Percentiles rank a stretch among this genome's conserved stretches.
These are phyloP conservation scores for Heliocidaris erythrogramma DNA, from an alignment of 35 echinoderm and acorn worm species.

Conservation along the genomic window DNA sequence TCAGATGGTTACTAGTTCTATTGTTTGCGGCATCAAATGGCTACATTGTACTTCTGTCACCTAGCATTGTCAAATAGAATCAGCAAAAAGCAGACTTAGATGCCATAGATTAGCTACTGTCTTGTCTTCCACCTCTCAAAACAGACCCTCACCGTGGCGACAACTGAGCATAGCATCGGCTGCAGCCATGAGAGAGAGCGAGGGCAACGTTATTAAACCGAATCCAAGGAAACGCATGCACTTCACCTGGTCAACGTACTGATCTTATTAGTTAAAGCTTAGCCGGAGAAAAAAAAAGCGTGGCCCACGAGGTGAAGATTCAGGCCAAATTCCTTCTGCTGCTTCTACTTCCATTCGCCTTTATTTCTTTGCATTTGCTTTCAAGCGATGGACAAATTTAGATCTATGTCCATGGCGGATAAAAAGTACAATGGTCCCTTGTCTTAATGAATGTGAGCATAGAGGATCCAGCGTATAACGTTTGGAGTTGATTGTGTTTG, in stretches of 20 bases:
- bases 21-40: not conserved
- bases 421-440: conserved; percentile 24
- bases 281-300: conserved; percentile 3
- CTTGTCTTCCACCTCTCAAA: not conserved
- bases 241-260: conserved; percentile 41
- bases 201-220: conserved; percentile 26
- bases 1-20: not conserved
- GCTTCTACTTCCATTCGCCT: not conserved
- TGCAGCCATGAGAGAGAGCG: not conserved
- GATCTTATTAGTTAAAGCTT: conserved; percentile 36
- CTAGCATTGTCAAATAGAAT: not conserved
- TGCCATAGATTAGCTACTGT: not conserved
- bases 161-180: not conserved
- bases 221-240: not conserved
- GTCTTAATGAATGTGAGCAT: conserved; percentile 8
- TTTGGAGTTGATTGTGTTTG: conserved; percentile 9
- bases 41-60: not conserved
- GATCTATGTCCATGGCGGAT: not conserved
- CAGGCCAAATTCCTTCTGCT: not conserved
- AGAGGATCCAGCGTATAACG: conserved; percentile 8
- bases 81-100: not conserved
- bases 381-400: conserved; percentile 30
- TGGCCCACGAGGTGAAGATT: not conserved
- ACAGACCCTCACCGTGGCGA: not conserved
- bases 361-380: conserved; percentile 18